A percentile compares a stretch with the other conserved stretches of the same genome.
Evolutionary conservation across 1,140 invertebrate genomes (phyloP).

Genomic region (Vollenhovia emeryi): DNA sequence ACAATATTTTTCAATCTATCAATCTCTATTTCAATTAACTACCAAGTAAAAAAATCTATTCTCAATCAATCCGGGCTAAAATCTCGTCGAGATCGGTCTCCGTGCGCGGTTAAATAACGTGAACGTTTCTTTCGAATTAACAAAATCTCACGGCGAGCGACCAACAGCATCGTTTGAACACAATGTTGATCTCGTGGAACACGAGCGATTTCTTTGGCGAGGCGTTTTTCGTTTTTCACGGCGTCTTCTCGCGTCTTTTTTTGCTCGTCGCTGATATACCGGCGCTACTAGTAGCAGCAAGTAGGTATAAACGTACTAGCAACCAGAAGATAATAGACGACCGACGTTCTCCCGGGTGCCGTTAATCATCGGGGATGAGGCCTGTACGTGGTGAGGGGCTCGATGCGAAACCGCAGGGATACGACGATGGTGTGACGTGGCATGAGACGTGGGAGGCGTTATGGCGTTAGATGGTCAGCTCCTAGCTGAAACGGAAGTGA

Average conservation of each 20-base stretch:
- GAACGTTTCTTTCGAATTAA: background rate
- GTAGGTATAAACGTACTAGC: conserved; percentile 72
- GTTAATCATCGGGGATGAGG: conserved; percentile 82
- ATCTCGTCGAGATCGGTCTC: background rate
- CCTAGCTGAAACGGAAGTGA: conserved; percentile 82
- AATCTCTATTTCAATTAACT: background rate
- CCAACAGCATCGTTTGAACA: background rate
- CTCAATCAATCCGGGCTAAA: background rate
- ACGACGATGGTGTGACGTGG: conserved; percentile 63
- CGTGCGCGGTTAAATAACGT: background rate
- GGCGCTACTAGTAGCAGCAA: conserved; percentile 58
- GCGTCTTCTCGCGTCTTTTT: conserved; percentile 66
- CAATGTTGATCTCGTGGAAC: background rate
- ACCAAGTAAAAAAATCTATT: background rate
- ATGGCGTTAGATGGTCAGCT: conserved; percentile 74
- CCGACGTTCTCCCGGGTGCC: conserved; percentile 78
- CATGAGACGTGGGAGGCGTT: conserved; percentile 66
- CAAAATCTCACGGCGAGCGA: background rate
- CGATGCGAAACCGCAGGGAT: conserved; percentile 74
- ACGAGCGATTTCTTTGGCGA: conserved; percentile 16
- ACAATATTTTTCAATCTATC: background rate
- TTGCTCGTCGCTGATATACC: conserved; percentile 60
- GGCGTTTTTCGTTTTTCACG: background rate
- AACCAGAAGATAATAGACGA: conserved; percentile 77
- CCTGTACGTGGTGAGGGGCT: conserved; percentile 53